Percentiles rank a stretch among this genome's conserved stretches.
Conservation (phyloP, 2,113 vertebrate genomes). For the Leptosomus discolor region DNA sequence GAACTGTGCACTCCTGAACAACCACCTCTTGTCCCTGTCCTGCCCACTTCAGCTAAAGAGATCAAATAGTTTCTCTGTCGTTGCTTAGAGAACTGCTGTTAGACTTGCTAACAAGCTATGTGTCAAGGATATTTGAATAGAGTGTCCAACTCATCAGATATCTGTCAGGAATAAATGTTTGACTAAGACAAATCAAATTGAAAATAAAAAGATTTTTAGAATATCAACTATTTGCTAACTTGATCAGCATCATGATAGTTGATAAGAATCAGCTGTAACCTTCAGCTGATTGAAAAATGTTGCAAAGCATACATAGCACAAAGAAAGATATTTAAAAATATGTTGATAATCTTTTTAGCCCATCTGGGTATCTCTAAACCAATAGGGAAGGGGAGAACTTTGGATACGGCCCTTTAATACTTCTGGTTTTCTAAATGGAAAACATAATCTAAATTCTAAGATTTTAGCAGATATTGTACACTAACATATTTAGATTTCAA, state of each 20-base stretch:
- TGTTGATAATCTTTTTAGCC: background rate
- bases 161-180: background rate
- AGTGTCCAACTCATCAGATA: background rate
- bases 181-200: background rate
- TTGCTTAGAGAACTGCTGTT: background rate
- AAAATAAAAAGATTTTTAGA: background rate
- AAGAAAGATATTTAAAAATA: background rate
- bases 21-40: background rate
- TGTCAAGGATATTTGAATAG: background rate
- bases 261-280: background rate
- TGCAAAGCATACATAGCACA: background rate
- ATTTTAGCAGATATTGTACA: background rate
- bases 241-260: background rate
- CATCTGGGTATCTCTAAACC: background rate
- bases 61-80: background rate
- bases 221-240: background rate
- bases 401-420: rapidly evolving
- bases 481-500: background rate
- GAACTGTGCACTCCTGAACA: background rate
- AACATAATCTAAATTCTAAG: background rate
- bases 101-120: background rate
- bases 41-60: background rate
- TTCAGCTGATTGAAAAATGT: background rate
- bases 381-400: background rate
- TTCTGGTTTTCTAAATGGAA: background rate